Conservation (phyloP, 2,797 vertebrate genomes). For the Sebastes cheni region DNA sequence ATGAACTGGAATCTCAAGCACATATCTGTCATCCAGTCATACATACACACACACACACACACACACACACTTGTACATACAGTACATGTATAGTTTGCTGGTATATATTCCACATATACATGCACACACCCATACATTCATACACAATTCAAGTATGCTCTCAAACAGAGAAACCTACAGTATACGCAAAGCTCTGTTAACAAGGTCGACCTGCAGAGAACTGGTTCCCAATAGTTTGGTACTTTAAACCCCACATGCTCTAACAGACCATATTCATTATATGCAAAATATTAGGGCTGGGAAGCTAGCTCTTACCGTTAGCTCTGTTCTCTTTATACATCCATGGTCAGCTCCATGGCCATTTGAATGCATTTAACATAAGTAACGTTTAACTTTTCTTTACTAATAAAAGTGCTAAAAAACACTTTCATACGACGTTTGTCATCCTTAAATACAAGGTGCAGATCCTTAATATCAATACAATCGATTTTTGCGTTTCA, state of each 20-base stretch:
- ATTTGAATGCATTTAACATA: no score
- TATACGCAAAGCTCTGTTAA: background rate
- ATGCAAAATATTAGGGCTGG: background rate
- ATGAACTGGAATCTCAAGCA: slow-evolving; percentile 22
- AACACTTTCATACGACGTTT: no score
- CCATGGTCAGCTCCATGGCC: no score
- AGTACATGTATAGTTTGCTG: background rate
- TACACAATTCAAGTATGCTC: background rate
- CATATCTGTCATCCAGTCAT: background rate
- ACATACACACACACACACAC: no score
- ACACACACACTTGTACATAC: no score
- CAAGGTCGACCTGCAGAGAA: background rate
- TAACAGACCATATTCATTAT: background rate
- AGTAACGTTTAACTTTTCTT: no score
- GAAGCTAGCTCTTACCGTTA: no score
- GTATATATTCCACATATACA: background rate
- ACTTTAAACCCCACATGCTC: background rate
- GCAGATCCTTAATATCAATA: no score
- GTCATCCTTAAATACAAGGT: no score
- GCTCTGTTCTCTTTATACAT: no score
- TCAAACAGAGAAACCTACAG: background rate
- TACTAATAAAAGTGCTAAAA: no score
- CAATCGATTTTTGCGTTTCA: no score
- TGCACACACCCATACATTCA: background rate
- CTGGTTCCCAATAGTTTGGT: background rate